Conservation (phyloP, 2,113 vertebrate genomes). For the Mesitornis unicolor region DNA sequence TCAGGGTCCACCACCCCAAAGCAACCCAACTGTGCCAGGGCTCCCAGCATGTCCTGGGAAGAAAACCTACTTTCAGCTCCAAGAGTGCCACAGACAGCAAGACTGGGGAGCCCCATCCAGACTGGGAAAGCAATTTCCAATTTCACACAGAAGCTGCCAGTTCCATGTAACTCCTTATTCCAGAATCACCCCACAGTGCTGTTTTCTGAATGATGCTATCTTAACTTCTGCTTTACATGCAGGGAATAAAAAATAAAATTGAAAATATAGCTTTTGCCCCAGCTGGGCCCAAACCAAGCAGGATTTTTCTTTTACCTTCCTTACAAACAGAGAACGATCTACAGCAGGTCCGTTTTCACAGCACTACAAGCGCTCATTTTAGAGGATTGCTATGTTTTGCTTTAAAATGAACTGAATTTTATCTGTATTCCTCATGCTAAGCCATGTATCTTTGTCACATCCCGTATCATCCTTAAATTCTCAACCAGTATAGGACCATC, state of each 20-base stretch:
- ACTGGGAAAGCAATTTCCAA: fast-evolving
- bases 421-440: background rate
- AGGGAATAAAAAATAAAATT: background rate
- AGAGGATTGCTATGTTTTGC: background rate
- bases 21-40: background rate
- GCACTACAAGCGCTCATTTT: background rate
- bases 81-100: fast-evolving
- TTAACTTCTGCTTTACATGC: background rate
- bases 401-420: background rate
- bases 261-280: background rate
- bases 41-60: background rate
- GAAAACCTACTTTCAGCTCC: background rate
- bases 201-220: background rate
- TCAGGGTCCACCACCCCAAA: background rate
- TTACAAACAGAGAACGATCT: background rate
- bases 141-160: background rate
- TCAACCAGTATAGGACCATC: background rate
- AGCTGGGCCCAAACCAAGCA: background rate
- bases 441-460: background rate
- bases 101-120: background rate
- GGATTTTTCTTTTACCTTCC: background rate
- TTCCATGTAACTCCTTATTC: background rate
- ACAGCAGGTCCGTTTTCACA: background rate
- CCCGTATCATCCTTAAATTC: background rate
- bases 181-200: background rate